phyloP scores from a whole-genome alignment of 2,888 invertebrate genomes.

The Drosophila prostipennis region DNA sequence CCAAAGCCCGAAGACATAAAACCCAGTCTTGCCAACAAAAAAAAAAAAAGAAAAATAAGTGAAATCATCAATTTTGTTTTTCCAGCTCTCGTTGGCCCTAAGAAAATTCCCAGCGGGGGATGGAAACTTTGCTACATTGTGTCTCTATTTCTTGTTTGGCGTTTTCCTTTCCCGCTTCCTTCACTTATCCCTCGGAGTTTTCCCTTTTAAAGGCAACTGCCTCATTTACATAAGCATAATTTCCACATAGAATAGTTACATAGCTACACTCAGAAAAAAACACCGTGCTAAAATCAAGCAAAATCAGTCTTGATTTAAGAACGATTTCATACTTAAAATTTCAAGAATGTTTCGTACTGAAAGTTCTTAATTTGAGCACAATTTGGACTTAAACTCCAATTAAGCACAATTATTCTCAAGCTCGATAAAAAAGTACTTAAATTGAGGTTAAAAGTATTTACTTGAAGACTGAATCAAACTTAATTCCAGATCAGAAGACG shows the following conservation, averaged over 20 bases:
- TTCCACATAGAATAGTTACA: conserved; percentile 79
- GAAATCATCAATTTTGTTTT: conserved; percentile 74
- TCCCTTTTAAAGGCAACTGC: conserved; percentile 49
- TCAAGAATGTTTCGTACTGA: too few relatives aligned
- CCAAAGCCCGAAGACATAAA: conserved; percentile 54
- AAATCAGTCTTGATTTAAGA: too few relatives aligned
- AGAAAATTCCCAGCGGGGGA: conserved; percentile 53
- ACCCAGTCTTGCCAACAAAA: conserved; percentile 57
- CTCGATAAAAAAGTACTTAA: too few relatives aligned
- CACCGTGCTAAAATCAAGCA: too few relatives aligned
- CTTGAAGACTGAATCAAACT: too few relatives aligned
- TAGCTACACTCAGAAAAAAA: too few relatives aligned
- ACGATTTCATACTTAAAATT: too few relatives aligned
- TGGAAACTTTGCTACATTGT: conserved; percentile 66
- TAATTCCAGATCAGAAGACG: too few relatives aligned
- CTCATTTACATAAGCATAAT: conserved; percentile 81
- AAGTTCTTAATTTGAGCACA: too few relatives aligned
- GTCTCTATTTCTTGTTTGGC: conserved; percentile 32
- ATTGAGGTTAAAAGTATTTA: too few relatives aligned
- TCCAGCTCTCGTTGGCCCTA: conserved; percentile 18
- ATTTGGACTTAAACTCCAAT: too few relatives aligned
- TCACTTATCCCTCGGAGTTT: conserved; percentile 32
- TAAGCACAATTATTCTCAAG: too few relatives aligned
- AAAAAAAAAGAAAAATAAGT: conserved; percentile 62
- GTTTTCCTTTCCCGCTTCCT: conserved; percentile 12